Base-by-base conservation (phyloP, 2,113 vertebrate species). In the Apodemus sylvaticus region DNA sequence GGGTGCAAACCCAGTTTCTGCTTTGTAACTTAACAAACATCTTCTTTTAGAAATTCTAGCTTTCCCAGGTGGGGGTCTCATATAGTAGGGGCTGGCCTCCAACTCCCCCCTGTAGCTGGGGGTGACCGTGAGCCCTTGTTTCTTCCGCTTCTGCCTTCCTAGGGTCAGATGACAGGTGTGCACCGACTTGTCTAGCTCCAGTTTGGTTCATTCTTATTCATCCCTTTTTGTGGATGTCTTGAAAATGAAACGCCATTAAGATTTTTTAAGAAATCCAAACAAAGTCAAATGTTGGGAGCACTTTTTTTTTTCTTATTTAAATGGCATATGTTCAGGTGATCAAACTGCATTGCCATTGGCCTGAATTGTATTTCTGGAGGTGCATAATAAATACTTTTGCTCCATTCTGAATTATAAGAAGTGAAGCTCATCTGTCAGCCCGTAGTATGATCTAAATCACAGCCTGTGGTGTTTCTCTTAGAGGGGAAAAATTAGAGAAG, bases 281-380 rank as follows among this genome's bases (percentile, higher is more conserved):
- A 26, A 74, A 74, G 22, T 45, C 12, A 76, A 29, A 22, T 92
- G 60, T 85, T 12, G 4, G 48, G 60, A 94, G 58, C 87, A 55
- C 86, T 94, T 85, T 64, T 26, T 14, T 83, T 83, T 94, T 48
- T 94, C 34, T n/a, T n/a, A n/a, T n/a, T n/a, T n/a, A n/a, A 90
- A 79, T 88, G 87, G 24, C 70, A 0, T 74, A 5, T 73, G 13
- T 85, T 29, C 55, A 78, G n/a, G 26, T 87, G 79, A 92, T 31
- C 78, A 82, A 31, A 91, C 31, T 76, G 16, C 55, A 34, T 90
- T 95, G 88, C 55, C 55, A 24, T 31, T 91, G 42, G 55, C 20
- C 24, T 87, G 39, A 55, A 42, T 83, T 96, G 11, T 95, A 55
- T 95, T 94, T 91, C 86, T 77, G 58, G 39, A 78, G 17, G 3